These are phyloP conservation scores for Gymnoscopelus braueri DNA, from an alignment of 2,797 vertebrate species.

Conservation along the genomic window DNA sequence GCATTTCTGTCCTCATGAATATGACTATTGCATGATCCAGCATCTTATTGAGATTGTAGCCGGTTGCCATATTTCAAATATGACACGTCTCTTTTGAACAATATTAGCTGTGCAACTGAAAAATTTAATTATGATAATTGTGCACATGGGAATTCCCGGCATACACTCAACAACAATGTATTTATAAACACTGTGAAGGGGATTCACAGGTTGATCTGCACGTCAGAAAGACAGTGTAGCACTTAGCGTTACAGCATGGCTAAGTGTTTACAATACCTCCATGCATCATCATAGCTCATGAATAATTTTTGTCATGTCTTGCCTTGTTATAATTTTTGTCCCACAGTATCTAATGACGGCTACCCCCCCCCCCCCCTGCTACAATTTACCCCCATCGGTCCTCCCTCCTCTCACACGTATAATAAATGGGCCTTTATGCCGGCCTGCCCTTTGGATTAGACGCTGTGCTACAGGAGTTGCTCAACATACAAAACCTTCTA, in stretches of 20 bases:
- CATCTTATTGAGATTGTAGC: too few species aligned
- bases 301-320: conserved; percentile 45
- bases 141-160: conserved; percentile 41
- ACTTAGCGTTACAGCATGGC: conserved; percentile 20
- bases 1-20: too few species aligned
- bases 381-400: conserved; percentile 65
- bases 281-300: conserved; percentile 16
- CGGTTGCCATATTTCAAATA: not conserved
- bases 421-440: conserved; percentile 73
- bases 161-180: not conserved
- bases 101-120: conserved; percentile 1
- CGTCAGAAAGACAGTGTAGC: conserved; percentile 7
- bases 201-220: conserved; percentile 12
- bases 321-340: conserved; percentile 42
- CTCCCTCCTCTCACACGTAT: conserved; percentile 66
- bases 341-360: conserved; percentile 45
- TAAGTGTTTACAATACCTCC: conserved; percentile 38
- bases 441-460: conserved; percentile 67
- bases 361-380: conserved; percentile 43
- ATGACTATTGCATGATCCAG: too few species aligned
- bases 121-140: conserved; percentile 30
- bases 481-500: conserved; percentile 68
- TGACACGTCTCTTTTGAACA: not conserved
- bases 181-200: conserved; percentile 40
- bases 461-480: conserved; percentile 62